phyloP scores from a whole-genome alignment of 2,797 vertebrate species.

The Pseudopleuronectes americanus region DNA sequence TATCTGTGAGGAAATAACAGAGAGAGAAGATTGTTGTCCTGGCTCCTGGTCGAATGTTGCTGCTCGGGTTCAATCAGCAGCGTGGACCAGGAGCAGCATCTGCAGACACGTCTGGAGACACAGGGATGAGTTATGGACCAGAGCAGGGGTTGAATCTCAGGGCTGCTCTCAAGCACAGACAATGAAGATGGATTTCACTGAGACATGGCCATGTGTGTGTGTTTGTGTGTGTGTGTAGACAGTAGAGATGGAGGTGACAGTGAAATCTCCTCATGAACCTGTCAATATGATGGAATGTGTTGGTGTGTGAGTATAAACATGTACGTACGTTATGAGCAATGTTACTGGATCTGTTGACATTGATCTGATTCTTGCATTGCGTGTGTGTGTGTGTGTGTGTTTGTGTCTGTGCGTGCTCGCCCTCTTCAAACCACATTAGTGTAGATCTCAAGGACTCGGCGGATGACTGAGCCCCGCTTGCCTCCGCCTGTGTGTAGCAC shows the following conservation, averaged over 20 bases:
- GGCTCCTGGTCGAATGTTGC: no score
- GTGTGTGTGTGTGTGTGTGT: conserved; percentile 10
- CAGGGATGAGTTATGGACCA: conserved; percentile 59
- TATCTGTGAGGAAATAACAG: conserved; percentile 29
- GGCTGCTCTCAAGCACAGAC: conserved; percentile 56
- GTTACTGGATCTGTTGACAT: conserved; percentile 8
- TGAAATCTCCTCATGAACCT: conserved; percentile 58
- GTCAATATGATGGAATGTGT: conserved; percentile 60
- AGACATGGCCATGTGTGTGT: conserved; percentile 15
- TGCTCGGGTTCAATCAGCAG: no score
- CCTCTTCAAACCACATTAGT: conserved; percentile 8
- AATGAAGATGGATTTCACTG: conserved; percentile 73
- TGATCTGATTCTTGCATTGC: neutral
- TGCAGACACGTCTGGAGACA: conserved; percentile 45
- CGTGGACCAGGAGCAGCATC: conserved; percentile 33
- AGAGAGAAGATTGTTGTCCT: neutral
- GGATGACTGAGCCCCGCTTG: neutral
- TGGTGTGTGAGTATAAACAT: conserved; percentile 38
- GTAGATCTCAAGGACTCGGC: conserved; percentile 20
- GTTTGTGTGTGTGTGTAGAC: conserved; percentile 20
- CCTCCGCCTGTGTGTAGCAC: conserved; percentile 6
- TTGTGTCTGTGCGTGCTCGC: neutral
- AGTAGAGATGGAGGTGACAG: conserved; percentile 37
- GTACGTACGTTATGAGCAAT: conserved; percentile 10
- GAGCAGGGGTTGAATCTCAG: conserved; percentile 53